A percentile compares a stretch with the other conserved stretches of the same genome.
These are phyloP conservation scores for Coryphaenoides rupestris DNA, from an alignment of 2,113 vertebrate species.

Conservation along the genomic window DNA sequence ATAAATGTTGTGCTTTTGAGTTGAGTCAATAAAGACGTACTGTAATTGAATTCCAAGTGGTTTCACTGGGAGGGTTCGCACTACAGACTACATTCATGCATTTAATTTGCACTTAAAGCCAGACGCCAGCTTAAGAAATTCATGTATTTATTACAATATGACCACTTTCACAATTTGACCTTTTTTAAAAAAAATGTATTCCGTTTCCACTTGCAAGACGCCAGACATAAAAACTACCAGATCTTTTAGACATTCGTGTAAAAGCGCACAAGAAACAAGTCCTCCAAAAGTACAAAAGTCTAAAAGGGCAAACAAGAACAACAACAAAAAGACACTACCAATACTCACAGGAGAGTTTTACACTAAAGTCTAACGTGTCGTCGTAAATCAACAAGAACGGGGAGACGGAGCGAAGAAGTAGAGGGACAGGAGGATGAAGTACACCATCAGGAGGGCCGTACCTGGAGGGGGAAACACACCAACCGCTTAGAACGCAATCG, in stretches of 20 bases:
- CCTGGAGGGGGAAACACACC: slow-evolving; percentile 49
- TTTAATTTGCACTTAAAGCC: too few species aligned
- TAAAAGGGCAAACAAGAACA: too few species aligned
- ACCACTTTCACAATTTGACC: not conserved
- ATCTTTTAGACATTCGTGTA: too few species aligned
- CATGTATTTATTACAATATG: slow-evolving; percentile 44
- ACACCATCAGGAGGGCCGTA: slow-evolving; percentile 78
- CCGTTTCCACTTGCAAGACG: not conserved
- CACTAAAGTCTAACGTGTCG: too few species aligned
- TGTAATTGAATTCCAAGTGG: slow-evolving; percentile 18
- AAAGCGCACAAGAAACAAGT: not conserved
- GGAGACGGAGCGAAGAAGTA: slow-evolving; percentile 82
- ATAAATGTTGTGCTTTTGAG: slow-evolving; percentile 62
- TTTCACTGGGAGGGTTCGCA: too few species aligned
- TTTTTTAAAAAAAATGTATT: too few species aligned
- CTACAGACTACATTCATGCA: too few species aligned
- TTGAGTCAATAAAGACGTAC: slow-evolving; percentile 66
- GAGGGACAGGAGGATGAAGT: slow-evolving; percentile 78
- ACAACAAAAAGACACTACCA: not conserved
- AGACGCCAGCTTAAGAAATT: not conserved
- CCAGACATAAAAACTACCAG: too few species aligned
- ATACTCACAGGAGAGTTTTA: too few species aligned
- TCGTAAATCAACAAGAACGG: slow-evolving; percentile 68
- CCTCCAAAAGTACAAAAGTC: too few species aligned
- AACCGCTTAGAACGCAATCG: too few species aligned